Conservation (phyloP, 1,140 invertebrate genomes). For the Hirudo medicinalis region DNA sequence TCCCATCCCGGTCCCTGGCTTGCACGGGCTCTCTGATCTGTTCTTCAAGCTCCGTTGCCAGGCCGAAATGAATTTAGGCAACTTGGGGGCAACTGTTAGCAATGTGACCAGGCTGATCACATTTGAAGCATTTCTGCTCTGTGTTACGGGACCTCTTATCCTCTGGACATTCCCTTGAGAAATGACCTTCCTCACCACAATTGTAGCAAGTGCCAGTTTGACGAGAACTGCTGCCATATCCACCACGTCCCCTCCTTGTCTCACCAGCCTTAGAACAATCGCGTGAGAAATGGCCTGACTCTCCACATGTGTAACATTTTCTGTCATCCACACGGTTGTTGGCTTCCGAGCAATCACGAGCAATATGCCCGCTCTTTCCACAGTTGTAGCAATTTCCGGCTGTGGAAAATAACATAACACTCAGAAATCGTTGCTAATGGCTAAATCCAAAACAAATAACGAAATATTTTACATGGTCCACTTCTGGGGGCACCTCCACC, state of each 20-base stretch:
- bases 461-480: slow-evolving; percentile 23
- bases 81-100: slow-evolving; percentile 66
- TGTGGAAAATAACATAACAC: background rate
- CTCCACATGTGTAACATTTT: slow-evolving; percentile 69
- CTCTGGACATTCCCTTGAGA: slow-evolving; percentile 32
- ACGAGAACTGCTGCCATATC: slow-evolving; percentile 38
- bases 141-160: slow-evolving; percentile 23
- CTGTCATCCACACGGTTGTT: slow-evolving; percentile 22
- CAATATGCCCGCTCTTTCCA: slow-evolving; percentile 21
- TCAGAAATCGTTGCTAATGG: background rate
- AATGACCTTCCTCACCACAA: slow-evolving; percentile 32
- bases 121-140: slow-evolving; percentile 56
- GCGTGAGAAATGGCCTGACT: slow-evolving; percentile 73
- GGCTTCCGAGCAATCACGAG: slow-evolving; percentile 25
- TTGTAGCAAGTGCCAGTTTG: slow-evolving; percentile 36
- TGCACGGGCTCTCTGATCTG: too few species aligned
- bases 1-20: too few species aligned
- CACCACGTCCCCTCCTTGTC: slow-evolving; percentile 19
- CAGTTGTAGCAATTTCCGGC: slow-evolving; percentile 24
- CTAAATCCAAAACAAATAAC: background rate
- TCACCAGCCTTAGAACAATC: slow-evolving; percentile 52
- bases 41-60: slow-evolving; percentile 2
- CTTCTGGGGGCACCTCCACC: slow-evolving; percentile 4
- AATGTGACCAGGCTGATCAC: slow-evolving; percentile 74
- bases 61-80: slow-evolving; percentile 7